Evolutionary conservation across 2,888 invertebrate species (phyloP).

Genomic region (Rapana venosa): DNA sequence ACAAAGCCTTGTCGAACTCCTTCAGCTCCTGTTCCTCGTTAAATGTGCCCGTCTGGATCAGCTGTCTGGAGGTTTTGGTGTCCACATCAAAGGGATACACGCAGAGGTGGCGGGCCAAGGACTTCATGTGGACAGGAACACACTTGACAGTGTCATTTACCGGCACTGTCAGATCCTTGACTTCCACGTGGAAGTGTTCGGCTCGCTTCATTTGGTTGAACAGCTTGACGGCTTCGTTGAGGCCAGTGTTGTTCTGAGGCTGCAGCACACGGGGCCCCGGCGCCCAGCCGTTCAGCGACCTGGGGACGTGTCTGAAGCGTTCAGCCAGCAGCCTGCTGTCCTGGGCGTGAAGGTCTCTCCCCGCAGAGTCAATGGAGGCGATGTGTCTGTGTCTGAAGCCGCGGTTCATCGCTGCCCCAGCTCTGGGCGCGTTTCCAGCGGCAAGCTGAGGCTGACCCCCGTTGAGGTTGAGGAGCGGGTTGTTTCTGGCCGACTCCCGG

Average conservation of each 20-base stretch:
- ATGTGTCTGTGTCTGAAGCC: too few relatives aligned
- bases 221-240: background rate
- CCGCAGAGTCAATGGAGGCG: background rate
- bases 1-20: background rate
- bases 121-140: background rate
- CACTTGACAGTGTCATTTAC: background rate
- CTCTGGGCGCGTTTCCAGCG: too few relatives aligned
- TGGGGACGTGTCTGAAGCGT: background rate
- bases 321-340: background rate
- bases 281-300: too few relatives aligned
- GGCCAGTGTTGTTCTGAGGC: background rate
- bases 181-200: background rate
- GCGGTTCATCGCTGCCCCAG: too few relatives aligned
- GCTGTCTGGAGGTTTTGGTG: slow-evolving; percentile 7
- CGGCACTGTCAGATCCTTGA: background rate
- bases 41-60: background rate
- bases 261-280: too few relatives aligned
- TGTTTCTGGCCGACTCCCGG: too few relatives aligned
- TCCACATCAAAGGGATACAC: slow-evolving; percentile 6
- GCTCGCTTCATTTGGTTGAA: background rate
- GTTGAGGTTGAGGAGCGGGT: too few relatives aligned
- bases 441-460: too few relatives aligned
- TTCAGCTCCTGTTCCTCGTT: slow-evolving; percentile 19
- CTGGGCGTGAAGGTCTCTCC: background rate
- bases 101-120: background rate